Conservation (phyloP, 2,888 invertebrate genomes). For the Dendrolimus pini region DNA sequence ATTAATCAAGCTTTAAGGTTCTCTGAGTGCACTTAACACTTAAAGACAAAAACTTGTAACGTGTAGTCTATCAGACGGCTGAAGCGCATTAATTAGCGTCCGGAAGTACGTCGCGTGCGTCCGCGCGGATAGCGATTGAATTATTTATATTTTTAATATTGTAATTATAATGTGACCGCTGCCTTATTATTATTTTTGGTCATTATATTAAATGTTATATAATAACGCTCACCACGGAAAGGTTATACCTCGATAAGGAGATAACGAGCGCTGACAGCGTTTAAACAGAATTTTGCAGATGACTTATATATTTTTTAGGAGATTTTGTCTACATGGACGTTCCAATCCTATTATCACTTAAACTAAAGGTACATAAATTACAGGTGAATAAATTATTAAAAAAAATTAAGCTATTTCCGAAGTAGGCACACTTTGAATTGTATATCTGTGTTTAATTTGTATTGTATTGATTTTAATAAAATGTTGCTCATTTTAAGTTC, state of each 20-base stretch:
- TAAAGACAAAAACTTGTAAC: no score
- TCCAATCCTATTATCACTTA: no score
- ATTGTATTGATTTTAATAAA: no score
- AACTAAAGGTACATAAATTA: no score
- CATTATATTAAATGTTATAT: constrained; percentile 71
- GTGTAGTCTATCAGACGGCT: constrained; percentile 46
- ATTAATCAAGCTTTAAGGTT: no score
- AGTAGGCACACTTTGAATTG: no score
- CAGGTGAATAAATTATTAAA: no score
- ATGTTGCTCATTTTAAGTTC: no score
- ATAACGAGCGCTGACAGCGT: constrained; percentile 52
- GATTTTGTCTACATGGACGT: no score
- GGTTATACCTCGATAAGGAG: constrained; percentile 63
- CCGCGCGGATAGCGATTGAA: constrained; percentile 68
- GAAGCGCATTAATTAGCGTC: constrained; percentile 61
- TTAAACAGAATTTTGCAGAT: constrained; percentile 42
- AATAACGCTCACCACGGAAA: constrained; percentile 62
- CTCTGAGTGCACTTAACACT: no score
- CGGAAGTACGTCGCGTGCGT: constrained; percentile 73
- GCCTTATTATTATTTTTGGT: constrained; percentile 68
- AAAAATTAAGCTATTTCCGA: no score
- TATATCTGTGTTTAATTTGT: no score
- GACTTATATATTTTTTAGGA: background rate
- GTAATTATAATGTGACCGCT: constrained; percentile 65
- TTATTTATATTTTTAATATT: constrained; percentile 75